These are phyloP conservation scores for Linurgus olivaceus DNA, from an alignment of 2,797 vertebrate species.

Conservation along the genomic window DNA sequence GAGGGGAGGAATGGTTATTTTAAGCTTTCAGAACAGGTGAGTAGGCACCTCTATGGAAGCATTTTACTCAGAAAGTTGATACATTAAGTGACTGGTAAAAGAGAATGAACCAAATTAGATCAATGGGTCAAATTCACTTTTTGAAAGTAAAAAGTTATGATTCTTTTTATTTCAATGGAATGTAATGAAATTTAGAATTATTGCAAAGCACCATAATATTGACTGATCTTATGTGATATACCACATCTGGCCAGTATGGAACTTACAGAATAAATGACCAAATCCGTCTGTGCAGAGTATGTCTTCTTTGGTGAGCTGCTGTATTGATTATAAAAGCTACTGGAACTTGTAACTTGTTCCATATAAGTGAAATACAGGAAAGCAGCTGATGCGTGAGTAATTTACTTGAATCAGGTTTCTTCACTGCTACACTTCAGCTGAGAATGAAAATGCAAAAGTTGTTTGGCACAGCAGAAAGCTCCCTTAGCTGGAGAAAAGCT, in stretches of 20 bases:
- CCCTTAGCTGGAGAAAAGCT: conserved; percentile 17
- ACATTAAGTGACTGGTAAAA: background rate
- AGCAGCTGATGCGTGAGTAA: background rate
- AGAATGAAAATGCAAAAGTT: conserved; percentile 32
- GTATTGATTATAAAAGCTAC: background rate
- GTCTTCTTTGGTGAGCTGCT: background rate
- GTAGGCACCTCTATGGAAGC: background rate
- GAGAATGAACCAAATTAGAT: background rate
- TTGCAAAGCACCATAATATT: background rate
- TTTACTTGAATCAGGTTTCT: conserved; percentile 32
- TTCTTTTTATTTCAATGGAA: background rate
- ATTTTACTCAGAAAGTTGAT: background rate
- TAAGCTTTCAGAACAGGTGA: background rate
- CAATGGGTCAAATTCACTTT: background rate
- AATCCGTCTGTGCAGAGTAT: background rate
- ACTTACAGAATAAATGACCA: background rate
- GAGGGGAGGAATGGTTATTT: background rate
- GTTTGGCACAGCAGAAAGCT: conserved; percentile 15
- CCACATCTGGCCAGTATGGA: background rate
- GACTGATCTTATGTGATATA: background rate
- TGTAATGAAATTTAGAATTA: background rate
- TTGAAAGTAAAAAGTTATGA: background rate
- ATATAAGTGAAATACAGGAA: background rate
- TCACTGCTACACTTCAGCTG: background rate
- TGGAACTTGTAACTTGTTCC: background rate